These are phyloP conservation scores for Erpornis zantholeuca DNA, from an alignment of 2,113 vertebrate genomes.

Conservation along the genomic window DNA sequence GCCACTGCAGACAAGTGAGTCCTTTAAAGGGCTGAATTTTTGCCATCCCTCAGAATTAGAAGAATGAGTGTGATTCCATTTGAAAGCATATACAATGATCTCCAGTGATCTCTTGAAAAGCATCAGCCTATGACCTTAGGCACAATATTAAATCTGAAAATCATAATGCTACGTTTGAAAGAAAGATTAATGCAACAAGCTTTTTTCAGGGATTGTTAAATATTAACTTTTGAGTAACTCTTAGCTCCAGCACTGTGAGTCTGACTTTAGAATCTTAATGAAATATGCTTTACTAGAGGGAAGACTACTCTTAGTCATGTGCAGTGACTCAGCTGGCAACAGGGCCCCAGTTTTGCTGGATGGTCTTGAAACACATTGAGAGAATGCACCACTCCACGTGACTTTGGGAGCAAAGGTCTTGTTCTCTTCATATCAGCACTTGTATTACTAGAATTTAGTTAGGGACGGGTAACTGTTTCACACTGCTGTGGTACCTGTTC, in stretches of 20 bases:
- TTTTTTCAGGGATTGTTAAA: neutral
- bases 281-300: neutral
- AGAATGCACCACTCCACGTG: neutral
- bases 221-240: neutral
- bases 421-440: neutral
- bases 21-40: neutral
- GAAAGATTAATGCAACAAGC: neutral
- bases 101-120: neutral
- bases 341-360: neutral
- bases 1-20: neutral
- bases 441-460: neutral
- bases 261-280: neutral
- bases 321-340: neutral
- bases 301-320: neutral
- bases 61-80: neutral
- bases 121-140: neutral
- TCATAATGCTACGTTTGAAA: neutral
- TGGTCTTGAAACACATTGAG: neutral
- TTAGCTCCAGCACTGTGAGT: neutral
- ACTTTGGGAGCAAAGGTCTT: neutral
- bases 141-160: neutral
- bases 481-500: neutral
- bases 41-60: neutral
- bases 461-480: neutral
- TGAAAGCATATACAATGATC: neutral